Percentiles rank a stretch among this genome's conserved stretches.
These are phyloP conservation scores for Erebia palarica DNA, from an alignment of 2,888 invertebrate genomes.

Conservation along the genomic window DNA sequence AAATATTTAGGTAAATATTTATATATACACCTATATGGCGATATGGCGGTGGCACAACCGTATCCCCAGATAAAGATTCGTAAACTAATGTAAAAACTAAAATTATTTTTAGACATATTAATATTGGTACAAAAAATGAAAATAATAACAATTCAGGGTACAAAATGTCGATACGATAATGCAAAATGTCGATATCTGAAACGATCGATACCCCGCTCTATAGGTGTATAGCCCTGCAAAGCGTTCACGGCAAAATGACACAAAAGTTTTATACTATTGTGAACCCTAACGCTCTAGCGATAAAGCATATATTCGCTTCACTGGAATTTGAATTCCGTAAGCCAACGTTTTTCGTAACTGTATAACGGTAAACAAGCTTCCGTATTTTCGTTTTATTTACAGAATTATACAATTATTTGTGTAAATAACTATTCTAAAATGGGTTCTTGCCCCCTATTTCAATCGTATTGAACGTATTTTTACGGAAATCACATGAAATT, in stretches of 20 bases:
- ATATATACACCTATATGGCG: conserved; percentile 1
- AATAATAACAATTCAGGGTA: neutral
- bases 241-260: conserved; percentile 1
- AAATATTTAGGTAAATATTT: conserved; percentile 1
- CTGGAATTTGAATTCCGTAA: conserved; percentile 1
- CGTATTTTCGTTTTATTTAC: no score
- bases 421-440: no score
- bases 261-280: conserved; percentile 2
- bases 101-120: neutral
- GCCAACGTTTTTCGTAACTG: conserved; percentile 4
- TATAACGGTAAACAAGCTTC: neutral
- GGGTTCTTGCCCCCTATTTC: no score
- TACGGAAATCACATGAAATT: no score
- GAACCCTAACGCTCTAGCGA: neutral
- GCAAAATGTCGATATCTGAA: neutral
- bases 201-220: conserved; percentile 1
- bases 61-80: neutral
- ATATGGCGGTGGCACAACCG: neutral
- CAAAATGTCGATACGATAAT: neutral
- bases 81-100: conserved; percentile 2
- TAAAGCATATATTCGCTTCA: conserved; percentile 1
- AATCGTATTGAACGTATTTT: no score
- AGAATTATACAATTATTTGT: no score
- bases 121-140: neutral
- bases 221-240: neutral